A percentile compares a stretch with the other conserved stretches of the same genome.
Evolutionary conservation across 2,888 invertebrate species (phyloP).

Genomic region (Alsophila aescularia): DNA sequence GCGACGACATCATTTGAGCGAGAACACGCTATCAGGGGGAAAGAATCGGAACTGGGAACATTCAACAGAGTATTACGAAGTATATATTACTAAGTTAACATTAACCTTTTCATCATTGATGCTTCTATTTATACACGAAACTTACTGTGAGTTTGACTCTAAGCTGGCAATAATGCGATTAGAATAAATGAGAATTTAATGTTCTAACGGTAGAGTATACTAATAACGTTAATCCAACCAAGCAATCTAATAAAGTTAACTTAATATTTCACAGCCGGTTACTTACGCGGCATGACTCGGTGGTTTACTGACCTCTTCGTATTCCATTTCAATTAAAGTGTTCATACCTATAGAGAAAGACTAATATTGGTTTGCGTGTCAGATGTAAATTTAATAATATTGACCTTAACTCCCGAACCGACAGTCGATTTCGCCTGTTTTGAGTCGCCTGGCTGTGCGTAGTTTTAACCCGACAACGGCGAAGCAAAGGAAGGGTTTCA

Average conservation of each 20-base stretch:
- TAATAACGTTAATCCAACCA: conserved; percentile 26
- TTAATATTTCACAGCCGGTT: conserved; percentile 38
- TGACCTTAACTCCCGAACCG: conserved; percentile 48
- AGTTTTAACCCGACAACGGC: too few relatives aligned
- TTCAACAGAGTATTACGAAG: conserved; percentile 50
- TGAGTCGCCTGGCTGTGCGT: conserved; percentile 40
- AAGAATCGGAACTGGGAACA: conserved; percentile 46
- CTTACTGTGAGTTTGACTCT: neutral
- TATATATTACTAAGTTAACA: conserved; percentile 36
- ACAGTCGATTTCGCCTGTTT: conserved; percentile 53
- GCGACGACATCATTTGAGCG: conserved; percentile 52
- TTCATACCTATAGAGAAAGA: conserved; percentile 16
- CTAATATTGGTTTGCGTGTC: conserved; percentile 48
- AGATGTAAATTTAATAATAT: conserved; percentile 54
- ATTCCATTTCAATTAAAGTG: conserved; percentile 39
- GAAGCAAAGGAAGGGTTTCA: too few relatives aligned
- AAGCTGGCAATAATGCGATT: conserved; percentile 16
- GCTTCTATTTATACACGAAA: neutral
- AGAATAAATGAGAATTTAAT: conserved; percentile 31
- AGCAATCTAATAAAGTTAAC: conserved; percentile 33
- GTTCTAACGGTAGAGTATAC: conserved; percentile 15
- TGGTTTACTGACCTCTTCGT: conserved; percentile 42
- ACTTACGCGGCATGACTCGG: conserved; percentile 40
- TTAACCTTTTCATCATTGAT: conserved; percentile 30
- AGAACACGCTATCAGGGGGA: conserved; percentile 45